Percentiles rank a stretch among this genome's conserved stretches.
These are phyloP conservation scores for Tupiocoris notatus DNA, from an alignment of 2,888 invertebrate species.

Conservation along the genomic window DNA sequence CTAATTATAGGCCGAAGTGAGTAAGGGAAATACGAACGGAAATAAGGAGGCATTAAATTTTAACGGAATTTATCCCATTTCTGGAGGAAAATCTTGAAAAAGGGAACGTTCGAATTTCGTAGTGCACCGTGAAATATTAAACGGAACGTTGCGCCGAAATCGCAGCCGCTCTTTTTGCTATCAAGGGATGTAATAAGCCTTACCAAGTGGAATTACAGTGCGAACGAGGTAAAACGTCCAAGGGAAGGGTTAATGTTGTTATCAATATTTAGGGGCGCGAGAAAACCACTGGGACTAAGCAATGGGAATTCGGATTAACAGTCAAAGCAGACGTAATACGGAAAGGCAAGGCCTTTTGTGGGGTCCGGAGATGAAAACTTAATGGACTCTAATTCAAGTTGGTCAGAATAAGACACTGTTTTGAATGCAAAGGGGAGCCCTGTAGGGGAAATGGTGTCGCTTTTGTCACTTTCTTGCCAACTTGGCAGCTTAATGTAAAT, in stretches of 20 bases:
- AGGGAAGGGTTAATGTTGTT: slow-evolving; percentile 38
- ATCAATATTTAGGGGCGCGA: slow-evolving; percentile 37
- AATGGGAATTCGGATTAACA: slow-evolving; percentile 42
- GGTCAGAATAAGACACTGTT: slow-evolving; percentile 17
- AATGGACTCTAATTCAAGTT: slow-evolving; percentile 21
- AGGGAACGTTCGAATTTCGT: no score
- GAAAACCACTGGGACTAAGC: slow-evolving; percentile 10
- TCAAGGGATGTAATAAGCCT: not conserved
- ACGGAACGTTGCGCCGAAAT: not conserved
- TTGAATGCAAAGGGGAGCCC: not conserved
- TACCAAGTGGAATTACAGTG: not conserved
- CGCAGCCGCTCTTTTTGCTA: not conserved
- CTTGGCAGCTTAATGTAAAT: no score
- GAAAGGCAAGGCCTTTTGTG: slow-evolving; percentile 2
- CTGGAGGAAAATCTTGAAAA: no score
- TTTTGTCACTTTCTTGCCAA: not conserved
- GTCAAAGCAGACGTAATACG: not conserved
- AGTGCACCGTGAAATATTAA: not conserved
- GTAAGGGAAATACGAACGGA: no score
- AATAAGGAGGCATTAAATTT: no score
- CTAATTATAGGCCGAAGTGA: no score
- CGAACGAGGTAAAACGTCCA: not conserved
- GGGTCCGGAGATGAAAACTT: slow-evolving; percentile 29
- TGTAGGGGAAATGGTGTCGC: not conserved
- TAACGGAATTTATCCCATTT: no score